phyloP scores from a whole-genome alignment of 1,140 invertebrate genomes.

The Papilio machaon region DNA sequence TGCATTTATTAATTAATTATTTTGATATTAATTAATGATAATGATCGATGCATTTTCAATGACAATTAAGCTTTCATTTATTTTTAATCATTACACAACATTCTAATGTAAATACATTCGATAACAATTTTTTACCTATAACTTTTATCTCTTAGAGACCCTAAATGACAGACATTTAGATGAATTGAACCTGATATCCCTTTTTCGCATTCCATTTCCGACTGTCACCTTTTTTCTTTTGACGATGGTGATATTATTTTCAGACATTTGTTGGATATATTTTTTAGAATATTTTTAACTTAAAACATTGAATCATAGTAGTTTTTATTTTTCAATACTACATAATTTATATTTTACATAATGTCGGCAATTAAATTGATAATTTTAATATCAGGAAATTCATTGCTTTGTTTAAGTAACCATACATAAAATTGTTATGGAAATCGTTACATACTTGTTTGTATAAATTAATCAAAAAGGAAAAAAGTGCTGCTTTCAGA shows the following conservation, averaged over 20 bases:
- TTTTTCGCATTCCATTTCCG: constrained; percentile 17
- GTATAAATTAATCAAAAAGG: no score
- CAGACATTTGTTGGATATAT: not conserved
- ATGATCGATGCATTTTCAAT: not conserved
- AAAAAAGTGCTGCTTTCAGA: no score
- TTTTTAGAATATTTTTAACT: not conserved
- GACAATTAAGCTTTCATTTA: not conserved
- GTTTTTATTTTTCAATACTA: not conserved
- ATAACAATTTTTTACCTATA: not conserved
- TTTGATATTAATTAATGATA: not conserved
- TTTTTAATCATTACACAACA: not conserved
- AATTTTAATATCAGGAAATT: no score
- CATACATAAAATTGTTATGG: no score
- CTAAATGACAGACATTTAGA: constrained; percentile 17
- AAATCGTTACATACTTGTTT: no score
- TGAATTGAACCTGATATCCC: constrained; percentile 11
- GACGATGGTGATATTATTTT: not conserved
- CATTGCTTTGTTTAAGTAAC: no score
- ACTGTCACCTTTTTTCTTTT: not conserved
- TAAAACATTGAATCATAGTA: not conserved
- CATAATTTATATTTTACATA: no score
- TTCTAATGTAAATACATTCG: not conserved
- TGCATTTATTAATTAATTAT: constrained; percentile 3
- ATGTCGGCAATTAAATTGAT: no score
- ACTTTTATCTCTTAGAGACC: not conserved